Conservation (phyloP, 2,113 vertebrate species). For the Oryzias woworae region DNA sequence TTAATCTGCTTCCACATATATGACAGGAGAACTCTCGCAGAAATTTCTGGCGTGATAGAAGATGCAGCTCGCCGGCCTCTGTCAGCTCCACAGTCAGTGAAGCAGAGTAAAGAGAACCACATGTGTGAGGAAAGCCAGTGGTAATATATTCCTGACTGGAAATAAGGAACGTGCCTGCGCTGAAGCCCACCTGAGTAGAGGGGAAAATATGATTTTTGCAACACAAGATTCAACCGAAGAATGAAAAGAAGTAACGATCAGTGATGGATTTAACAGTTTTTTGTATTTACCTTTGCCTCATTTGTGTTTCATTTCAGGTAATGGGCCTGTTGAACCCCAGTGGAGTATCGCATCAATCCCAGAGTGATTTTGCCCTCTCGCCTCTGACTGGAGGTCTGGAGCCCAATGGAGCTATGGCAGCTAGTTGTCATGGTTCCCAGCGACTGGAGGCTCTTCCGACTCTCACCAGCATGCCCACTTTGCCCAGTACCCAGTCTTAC, state of each 20-base stretch:
- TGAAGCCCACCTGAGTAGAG: constrained; percentile 40
- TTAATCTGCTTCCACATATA: constrained; percentile 16
- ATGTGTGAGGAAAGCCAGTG: constrained; percentile 64
- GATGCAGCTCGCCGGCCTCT: constrained; percentile 23
- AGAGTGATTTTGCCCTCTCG: constrained; percentile 95
- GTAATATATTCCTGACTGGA: constrained; percentile 69
- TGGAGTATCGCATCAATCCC: constrained; percentile 94
- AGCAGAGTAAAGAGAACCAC: constrained; percentile 72
- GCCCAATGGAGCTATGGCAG: constrained; percentile 90
- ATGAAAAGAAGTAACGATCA: background rate
- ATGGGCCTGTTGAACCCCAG: constrained; percentile 97
- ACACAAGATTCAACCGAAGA: background rate
- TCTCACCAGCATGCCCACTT: constrained; percentile 78
- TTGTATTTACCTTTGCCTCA: constrained; percentile 6
- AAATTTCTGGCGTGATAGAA: constrained; percentile 5
- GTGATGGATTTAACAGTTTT: background rate
- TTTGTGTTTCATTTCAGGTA: constrained; percentile 77
- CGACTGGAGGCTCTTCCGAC: constrained; percentile 92
- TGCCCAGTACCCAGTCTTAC: constrained; percentile 95
- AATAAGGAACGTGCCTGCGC: constrained; percentile 35
- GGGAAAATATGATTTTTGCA: background rate
- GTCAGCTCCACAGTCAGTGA: constrained; percentile 36
- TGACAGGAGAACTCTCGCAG: constrained; percentile 22
- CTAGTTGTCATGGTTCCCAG: constrained; percentile 92
- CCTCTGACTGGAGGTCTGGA: constrained; percentile 93